Evolutionary conservation across 2,888 invertebrate genomes (phyloP).

Genomic region (Sphinx pinastri): DNA sequence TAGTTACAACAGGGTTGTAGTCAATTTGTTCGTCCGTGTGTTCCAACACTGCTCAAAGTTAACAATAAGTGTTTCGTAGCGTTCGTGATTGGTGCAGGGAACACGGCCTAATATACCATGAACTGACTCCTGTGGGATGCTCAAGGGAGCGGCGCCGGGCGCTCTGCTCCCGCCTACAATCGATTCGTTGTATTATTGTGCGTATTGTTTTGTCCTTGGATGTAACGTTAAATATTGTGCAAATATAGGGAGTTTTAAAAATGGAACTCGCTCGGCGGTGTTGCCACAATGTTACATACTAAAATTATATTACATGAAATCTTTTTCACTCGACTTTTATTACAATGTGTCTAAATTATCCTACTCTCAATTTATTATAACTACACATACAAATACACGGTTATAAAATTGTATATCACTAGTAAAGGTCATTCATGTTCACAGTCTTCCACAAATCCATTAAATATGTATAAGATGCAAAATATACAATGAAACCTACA

Average conservation of each 20-base stretch:
- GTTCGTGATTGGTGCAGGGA: conserved; percentile 61
- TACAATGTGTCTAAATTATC: no score
- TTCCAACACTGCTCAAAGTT: conserved; percentile 78
- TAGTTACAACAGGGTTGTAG: conserved; percentile 76
- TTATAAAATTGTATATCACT: no score
- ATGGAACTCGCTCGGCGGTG: conserved; percentile 10
- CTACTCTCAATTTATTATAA: no score
- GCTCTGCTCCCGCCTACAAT: not conserved
- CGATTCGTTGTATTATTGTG: not conserved
- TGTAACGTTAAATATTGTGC: not conserved
- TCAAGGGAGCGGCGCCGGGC: not conserved
- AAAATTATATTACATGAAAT: no score
- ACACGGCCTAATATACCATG: conserved; percentile 66
- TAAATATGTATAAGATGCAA: no score
- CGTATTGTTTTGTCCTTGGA: not conserved
- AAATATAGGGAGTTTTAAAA: not conserved
- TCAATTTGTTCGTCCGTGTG: conserved; percentile 79
- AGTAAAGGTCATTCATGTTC: no score
- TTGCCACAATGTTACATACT: not conserved
- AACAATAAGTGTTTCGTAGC: conserved; percentile 67
- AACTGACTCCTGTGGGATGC: conserved; percentile 8
- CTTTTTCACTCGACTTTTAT: no score
- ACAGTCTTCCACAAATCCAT: no score
- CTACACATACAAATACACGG: no score
- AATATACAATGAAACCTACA: no score